These are phyloP conservation scores for Bombyx mandarina DNA, from an alignment of 1,140 invertebrate species.

Conservation along the genomic window DNA sequence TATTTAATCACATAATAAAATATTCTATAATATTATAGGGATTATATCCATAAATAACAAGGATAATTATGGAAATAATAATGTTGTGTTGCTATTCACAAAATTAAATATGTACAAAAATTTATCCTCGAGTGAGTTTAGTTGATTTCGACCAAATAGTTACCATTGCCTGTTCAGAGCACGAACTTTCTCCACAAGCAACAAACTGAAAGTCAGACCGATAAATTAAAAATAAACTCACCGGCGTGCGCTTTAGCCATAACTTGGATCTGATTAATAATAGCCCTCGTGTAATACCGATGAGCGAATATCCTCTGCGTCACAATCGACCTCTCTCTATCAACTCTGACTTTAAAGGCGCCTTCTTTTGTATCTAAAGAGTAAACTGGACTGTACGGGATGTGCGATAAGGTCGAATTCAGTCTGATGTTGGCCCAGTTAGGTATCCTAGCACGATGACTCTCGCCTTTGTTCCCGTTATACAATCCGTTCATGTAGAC, in stretches of 20 bases:
- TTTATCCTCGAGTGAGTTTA: no score
- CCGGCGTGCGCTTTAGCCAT: constrained; percentile 45
- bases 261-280: constrained; percentile 71
- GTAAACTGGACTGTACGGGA: constrained; percentile 47
- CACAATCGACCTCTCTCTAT: constrained; percentile 60
- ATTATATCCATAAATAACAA: no score
- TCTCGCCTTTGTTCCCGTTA: constrained; percentile 68
- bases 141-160: no score
- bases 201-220: neutral
- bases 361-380: constrained; percentile 57
- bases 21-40: no score
- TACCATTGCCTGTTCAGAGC: no score
- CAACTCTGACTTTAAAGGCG: constrained; percentile 57
- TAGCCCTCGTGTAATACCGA: constrained; percentile 70
- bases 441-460: constrained; percentile 71
- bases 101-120: no score
- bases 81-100: no score
- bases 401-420: constrained; percentile 54
- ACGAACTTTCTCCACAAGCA: no score
- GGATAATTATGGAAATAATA: no score
- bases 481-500: constrained; percentile 74
- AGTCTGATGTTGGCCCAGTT: constrained; percentile 72
- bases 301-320: constrained; percentile 72
- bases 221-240: constrained; percentile 17
- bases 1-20: no score